phyloP scores from a whole-genome alignment of 2,888 invertebrate genomes.

The Megastigmus dorsalis region DNA sequence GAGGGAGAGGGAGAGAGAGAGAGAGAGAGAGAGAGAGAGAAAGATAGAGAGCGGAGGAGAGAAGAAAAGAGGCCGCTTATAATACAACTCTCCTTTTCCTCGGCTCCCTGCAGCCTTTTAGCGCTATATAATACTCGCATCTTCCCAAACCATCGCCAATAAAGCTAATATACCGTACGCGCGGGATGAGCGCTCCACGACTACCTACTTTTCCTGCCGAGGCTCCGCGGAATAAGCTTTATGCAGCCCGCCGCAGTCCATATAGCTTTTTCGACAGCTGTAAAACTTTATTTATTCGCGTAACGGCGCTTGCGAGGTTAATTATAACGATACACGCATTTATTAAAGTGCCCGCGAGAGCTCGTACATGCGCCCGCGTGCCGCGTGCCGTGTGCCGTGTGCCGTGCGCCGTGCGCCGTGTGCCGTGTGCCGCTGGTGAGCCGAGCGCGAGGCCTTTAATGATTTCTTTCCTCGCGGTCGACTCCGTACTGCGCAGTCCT shows the following conservation, averaged over 20 bases:
- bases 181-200: no score
- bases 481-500: no score
- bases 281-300: neutral
- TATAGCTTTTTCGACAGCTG: conserved; percentile 9
- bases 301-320: conserved; percentile 17
- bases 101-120: neutral
- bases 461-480: no score
- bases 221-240: conserved; percentile 37
- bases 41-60: neutral
- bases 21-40: neutral
- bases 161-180: neutral
- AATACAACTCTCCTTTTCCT: conserved; percentile 15
- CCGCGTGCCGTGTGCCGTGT: no score
- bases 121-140: neutral
- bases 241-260: neutral
- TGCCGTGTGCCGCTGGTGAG: no score
- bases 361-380: no score
- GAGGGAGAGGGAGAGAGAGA: neutral
- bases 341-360: conserved; percentile 27
- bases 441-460: no score
- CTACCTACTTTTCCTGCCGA: conserved; percentile 3
- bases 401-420: no score
- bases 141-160: neutral
- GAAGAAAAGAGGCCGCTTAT: no score
- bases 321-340: conserved; percentile 30